Evolutionary conservation across 2,888 invertebrate species (phyloP).

Genomic region (Drosophila buzzatii): DNA sequence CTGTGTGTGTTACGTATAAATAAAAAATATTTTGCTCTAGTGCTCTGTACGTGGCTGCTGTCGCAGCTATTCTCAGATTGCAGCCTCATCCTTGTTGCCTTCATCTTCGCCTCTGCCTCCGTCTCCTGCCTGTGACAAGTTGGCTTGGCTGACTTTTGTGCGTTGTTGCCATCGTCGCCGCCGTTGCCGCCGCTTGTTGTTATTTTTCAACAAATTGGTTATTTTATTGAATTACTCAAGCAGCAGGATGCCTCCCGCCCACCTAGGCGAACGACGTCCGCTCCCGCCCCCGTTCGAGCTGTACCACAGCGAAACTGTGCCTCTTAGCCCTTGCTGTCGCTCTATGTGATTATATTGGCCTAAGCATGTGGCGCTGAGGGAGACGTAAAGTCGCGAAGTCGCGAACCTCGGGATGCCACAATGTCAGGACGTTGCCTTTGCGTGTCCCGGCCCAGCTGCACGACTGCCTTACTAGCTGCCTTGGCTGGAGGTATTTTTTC

Average conservation of each 20-base stretch:
- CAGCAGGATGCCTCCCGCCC: slow-evolving; percentile 57
- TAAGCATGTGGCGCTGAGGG: slow-evolving; percentile 48
- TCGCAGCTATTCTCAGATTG: slow-evolving; percentile 53
- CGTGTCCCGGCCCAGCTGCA: slow-evolving; percentile 45
- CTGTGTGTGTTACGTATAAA: slow-evolving; percentile 40
- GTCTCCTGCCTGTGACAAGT: slow-evolving; percentile 62
- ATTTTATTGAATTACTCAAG: slow-evolving; percentile 81
- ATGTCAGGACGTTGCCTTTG: slow-evolving; percentile 51
- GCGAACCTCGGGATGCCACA: slow-evolving; percentile 44
- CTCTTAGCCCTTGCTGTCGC: slow-evolving; percentile 15
- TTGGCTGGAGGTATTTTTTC: background rate
- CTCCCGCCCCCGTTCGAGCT: background rate
- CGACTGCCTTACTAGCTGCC: slow-evolving; percentile 3
- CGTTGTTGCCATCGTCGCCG: slow-evolving; percentile 22
- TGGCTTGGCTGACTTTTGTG: slow-evolving; percentile 56
- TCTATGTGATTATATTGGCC: slow-evolving; percentile 73
- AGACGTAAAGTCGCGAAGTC: slow-evolving; percentile 52
- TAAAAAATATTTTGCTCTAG: slow-evolving; percentile 75
- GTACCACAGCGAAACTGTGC: slow-evolving; percentile 22
- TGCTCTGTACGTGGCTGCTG: slow-evolving; percentile 66
- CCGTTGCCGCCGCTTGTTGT: slow-evolving; percentile 66
- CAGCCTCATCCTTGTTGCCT: slow-evolving; percentile 32
- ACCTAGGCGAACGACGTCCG: background rate
- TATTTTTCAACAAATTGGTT: slow-evolving; percentile 79
- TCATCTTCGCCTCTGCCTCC: slow-evolving; percentile 10